These are phyloP conservation scores for Gobiocypris rarus DNA, from an alignment of 2,113 vertebrate species.

Conservation along the genomic window DNA sequence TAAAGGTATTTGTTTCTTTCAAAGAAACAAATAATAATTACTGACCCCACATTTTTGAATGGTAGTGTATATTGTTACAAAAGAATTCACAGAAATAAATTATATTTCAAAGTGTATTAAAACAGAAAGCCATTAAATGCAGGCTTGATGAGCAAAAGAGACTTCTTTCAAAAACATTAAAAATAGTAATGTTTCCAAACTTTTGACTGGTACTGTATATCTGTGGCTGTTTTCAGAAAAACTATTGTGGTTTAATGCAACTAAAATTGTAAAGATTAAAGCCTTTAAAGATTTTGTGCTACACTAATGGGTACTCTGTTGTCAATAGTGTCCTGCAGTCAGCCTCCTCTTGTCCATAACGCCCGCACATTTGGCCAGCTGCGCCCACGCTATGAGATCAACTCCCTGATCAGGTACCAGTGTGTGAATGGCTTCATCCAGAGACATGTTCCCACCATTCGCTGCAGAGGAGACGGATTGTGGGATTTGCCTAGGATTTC, in stretches of 20 bases:
- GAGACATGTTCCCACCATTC: slow-evolving; percentile 91
- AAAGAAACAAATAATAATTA: no score
- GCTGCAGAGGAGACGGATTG: slow-evolving; percentile 88
- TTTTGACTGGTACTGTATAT: neutral
- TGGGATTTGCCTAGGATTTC: slow-evolving; percentile 95
- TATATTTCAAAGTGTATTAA: no score
- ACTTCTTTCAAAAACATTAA: no score
- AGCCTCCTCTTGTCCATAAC: slow-evolving; percentile 93
- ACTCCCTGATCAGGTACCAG: slow-evolving; percentile 94
- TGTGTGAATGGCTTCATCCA: slow-evolving; percentile 94
- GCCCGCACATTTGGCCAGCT: slow-evolving; percentile 90
- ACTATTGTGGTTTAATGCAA: neutral
- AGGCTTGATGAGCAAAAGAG: no score
- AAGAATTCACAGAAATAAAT: no score
- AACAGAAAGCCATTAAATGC: no score
- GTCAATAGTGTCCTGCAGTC: slow-evolving; percentile 88
- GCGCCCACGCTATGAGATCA: slow-evolving; percentile 92
- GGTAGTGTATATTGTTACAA: no score
- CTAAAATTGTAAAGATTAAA: no score
- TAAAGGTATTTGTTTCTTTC: no score
- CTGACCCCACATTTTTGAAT: no score
- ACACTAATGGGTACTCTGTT: slow-evolving; percentile 25
- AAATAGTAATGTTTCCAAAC: no score
- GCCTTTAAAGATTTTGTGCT: neutral
- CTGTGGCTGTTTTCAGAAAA: neutral